A percentile compares a stretch with the other conserved stretches of the same genome.
Conservation (phyloP, 2,888 invertebrate genomes). For the Spilarctia lutea region DNA sequence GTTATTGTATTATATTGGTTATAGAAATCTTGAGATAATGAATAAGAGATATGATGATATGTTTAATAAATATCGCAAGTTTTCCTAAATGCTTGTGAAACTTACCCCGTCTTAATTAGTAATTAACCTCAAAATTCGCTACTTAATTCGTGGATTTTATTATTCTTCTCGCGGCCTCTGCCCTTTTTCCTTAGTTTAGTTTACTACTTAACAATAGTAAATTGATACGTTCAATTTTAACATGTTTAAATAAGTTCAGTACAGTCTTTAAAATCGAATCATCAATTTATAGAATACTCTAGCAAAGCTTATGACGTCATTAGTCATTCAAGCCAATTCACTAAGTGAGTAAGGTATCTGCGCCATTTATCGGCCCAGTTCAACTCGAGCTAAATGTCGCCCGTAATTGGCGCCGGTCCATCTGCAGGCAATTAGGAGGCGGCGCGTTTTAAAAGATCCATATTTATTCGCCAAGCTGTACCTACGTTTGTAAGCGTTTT, state of each 20-base stretch:
- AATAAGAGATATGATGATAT: background rate
- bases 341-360: conserved; percentile 64
- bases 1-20: background rate
- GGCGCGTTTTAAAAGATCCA: conserved; percentile 81
- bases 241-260: background rate
- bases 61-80: background rate
- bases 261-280: conserved; percentile 27
- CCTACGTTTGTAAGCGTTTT: conserved; percentile 61
- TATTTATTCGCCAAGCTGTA: conserved; percentile 74
- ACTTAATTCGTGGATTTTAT: too few species aligned
- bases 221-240: background rate
- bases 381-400: conserved; percentile 70
- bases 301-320: conserved; percentile 57
- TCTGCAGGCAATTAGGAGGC: conserved; percentile 83
- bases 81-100: background rate
- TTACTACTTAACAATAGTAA: too few species aligned
- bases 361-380: conserved; percentile 73
- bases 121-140: background rate
- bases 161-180: too few species aligned
- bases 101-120: background rate
- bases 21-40: background rate
- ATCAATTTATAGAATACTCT: conserved; percentile 26
- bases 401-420: conserved; percentile 83
- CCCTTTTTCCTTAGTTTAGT: too few species aligned
- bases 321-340: conserved; percentile 60